Conservation (phyloP, 2,113 vertebrate genomes). For the Pseudorasbora parva region DNA sequence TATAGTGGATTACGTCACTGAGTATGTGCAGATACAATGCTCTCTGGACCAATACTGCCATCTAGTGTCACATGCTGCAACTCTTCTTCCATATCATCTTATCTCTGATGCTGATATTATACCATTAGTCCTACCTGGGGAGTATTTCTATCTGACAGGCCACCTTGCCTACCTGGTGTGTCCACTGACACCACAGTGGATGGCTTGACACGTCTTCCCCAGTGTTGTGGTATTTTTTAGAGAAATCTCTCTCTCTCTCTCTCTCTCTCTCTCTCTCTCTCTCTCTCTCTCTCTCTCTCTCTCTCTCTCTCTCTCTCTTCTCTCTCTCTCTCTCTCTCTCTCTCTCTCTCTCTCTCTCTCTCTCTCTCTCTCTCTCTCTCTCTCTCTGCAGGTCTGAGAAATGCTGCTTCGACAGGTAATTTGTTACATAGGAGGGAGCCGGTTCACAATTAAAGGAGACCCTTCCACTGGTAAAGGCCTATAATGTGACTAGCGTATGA, state of each 20-base stretch:
- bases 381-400: slow-evolving; percentile 69
- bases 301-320: slow-evolving; percentile 5
- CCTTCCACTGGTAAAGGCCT: slow-evolving; percentile 71
- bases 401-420: slow-evolving; percentile 76
- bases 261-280: slow-evolving; percentile 57
- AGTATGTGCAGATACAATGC: neutral
- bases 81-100: neutral
- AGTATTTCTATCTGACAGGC: slow-evolving; percentile 10
- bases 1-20: slow-evolving; percentile 49
- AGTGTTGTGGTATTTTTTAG: neutral
- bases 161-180: neutral
- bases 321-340: slow-evolving; percentile 34
- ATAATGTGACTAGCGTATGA: slow-evolving; percentile 75
- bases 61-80: slow-evolving; percentile 64
- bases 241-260: neutral
- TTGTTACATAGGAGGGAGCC: slow-evolving; percentile 69
- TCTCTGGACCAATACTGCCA: slow-evolving; percentile 72
- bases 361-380: no score
- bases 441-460: slow-evolving; percentile 77
- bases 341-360: slow-evolving; percentile 14
- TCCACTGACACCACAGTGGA: slow-evolving; percentile 47
- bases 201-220: slow-evolving; percentile 61
- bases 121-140: neutral
- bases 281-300: neutral
- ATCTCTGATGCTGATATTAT: neutral